phyloP scores from a whole-genome alignment of 1,140 invertebrate genomes.

The Eurosta solidaginis region DNA sequence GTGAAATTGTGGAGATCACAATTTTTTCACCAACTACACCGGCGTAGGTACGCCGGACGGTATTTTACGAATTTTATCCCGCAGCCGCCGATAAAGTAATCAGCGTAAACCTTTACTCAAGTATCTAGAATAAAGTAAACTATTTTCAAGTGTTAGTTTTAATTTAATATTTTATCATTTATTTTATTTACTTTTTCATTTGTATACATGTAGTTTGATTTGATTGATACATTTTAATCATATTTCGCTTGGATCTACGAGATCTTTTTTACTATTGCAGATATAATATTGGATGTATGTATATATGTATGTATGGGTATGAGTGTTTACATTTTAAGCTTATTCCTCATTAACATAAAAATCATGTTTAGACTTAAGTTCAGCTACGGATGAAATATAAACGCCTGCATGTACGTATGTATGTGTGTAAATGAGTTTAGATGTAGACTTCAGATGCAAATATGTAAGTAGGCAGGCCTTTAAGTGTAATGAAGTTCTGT shows the following conservation, averaged over 20 bases:
- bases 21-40: no score
- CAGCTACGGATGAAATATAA: background rate
- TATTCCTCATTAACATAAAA: no score
- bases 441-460: background rate
- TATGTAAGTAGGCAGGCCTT: background rate
- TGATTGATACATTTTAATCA: background rate
- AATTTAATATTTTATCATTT: no score
- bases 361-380: no score
- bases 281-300: background rate
- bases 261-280: background rate
- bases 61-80: no score
- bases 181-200: background rate
- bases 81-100: no score
- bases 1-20: no score
- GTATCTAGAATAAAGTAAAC: no score
- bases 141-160: background rate
- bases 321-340: no score
- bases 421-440: background rate
- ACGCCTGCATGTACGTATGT: background rate
- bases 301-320: background rate
- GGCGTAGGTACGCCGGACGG: no score
- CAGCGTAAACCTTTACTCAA: no score
- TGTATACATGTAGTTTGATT: background rate
- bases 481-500: background rate
- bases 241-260: background rate